These are phyloP conservation scores for Cygnus atratus DNA, from an alignment of 2,113 vertebrate genomes.

Conservation along the genomic window DNA sequence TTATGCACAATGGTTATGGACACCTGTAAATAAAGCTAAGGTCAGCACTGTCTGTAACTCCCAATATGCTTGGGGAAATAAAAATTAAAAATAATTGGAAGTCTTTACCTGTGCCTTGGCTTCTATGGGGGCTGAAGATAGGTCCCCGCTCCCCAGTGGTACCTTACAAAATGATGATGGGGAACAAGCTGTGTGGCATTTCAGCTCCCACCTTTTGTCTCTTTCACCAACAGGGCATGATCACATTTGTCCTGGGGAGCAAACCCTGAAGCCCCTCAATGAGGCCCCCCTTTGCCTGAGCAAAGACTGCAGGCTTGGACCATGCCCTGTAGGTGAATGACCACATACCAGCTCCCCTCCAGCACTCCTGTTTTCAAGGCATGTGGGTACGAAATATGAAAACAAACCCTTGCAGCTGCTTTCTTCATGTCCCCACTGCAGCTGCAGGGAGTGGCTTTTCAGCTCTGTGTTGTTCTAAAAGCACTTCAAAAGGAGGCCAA, in stretches of 20 bases:
- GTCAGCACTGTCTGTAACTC: not conserved
- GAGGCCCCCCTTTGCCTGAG: not conserved
- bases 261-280: not conserved
- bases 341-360: not conserved
- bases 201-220: not conserved
- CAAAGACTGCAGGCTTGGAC: not conserved
- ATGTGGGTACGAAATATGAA: conserved; percentile 12
- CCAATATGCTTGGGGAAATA: not conserved
- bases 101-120: not conserved
- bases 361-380: conserved; percentile 30
- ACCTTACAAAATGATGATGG: not conserved
- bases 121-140: not conserved
- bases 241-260: not conserved
- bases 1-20: not conserved
- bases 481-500: conserved; percentile 70
- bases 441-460: conserved; percentile 68
- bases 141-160: not conserved
- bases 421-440: conserved; percentile 46
- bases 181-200: not conserved
- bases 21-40: not conserved
- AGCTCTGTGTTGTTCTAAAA: conserved; percentile 68
- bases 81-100: not conserved
- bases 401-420: conserved; percentile 71
- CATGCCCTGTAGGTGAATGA: not conserved
- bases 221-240: not conserved